Percentiles rank a stretch among this genome's conserved stretches.
These are phyloP conservation scores for Ardeotis arabs DNA, from an alignment of 2,113 vertebrate species.

Conservation along the genomic window DNA sequence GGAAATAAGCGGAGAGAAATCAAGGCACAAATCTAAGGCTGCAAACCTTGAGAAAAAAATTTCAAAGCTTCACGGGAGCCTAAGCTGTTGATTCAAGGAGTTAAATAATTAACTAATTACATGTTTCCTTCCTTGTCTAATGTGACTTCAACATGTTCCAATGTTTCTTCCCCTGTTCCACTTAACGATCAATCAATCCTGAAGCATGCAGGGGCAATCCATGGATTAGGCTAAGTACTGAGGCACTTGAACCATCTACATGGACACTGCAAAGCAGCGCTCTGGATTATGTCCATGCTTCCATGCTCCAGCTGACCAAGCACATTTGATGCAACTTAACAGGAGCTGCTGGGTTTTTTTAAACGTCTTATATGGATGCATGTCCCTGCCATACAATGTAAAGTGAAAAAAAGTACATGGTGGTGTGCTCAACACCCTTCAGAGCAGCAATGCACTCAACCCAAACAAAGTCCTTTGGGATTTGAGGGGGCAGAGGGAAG, in stretches of 20 bases:
- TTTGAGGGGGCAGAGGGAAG: not conserved
- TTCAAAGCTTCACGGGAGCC: not conserved
- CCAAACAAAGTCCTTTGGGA: not conserved
- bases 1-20: not conserved
- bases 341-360: not conserved
- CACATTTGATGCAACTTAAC: not conserved
- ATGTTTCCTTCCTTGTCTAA: not conserved
- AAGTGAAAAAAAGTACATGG: not conserved
- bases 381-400: not conserved
- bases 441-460: not conserved
- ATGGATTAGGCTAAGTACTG: not conserved
- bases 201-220: not conserved
- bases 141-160: not conserved
- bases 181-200: not conserved
- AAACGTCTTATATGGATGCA: not conserved
- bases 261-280: not conserved
- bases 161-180: not conserved
- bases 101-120: conserved; percentile 6
- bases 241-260: not conserved
- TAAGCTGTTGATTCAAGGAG: not conserved
- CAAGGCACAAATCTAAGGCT: not conserved
- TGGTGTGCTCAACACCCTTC: not conserved
- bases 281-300: not conserved
- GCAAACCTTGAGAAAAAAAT: not conserved
- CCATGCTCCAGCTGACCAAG: not conserved